A percentile compares a stretch with the other conserved stretches of the same genome.
phyloP scores from a whole-genome alignment of 2,888 invertebrate species.

The Limnephilus rhombicus region DNA sequence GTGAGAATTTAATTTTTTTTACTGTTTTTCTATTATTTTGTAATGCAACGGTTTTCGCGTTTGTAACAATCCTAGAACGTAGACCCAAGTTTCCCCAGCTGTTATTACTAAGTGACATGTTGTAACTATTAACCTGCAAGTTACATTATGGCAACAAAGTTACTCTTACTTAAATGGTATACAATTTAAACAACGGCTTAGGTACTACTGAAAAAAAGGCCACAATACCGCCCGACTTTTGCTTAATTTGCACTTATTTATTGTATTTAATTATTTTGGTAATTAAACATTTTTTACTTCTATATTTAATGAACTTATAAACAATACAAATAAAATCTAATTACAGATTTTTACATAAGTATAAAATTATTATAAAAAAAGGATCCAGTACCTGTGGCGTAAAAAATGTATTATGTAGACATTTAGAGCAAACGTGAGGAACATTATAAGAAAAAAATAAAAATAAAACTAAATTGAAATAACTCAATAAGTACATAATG shows the following conservation, averaged over 20 bases:
- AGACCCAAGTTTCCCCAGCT: background rate
- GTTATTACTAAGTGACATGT: background rate
- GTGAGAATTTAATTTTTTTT: too few relatives aligned
- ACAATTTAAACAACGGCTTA: background rate
- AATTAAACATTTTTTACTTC: background rate
- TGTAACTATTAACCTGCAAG: background rate
- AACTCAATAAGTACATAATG: too few relatives aligned
- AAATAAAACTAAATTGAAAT: too few relatives aligned
- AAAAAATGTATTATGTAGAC: too few relatives aligned
- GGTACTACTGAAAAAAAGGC: background rate
- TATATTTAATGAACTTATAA: too few relatives aligned
- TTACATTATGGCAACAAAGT: background rate
- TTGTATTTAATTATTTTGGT: background rate
- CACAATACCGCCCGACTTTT: background rate
- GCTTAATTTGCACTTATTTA: background rate
- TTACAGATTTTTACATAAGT: too few relatives aligned
- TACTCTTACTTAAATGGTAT: background rate
- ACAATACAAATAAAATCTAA: too few relatives aligned
- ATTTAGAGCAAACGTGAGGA: too few relatives aligned
- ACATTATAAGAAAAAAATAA: too few relatives aligned
- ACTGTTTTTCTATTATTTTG: background rate
- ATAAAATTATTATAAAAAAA: too few relatives aligned
- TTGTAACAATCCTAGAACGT: background rate
- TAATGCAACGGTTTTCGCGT: background rate
- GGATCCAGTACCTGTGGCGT: too few relatives aligned